Base-by-base conservation (phyloP, 2,113 vertebrate species). In the Chamaetylas fuelleborni region DNA sequence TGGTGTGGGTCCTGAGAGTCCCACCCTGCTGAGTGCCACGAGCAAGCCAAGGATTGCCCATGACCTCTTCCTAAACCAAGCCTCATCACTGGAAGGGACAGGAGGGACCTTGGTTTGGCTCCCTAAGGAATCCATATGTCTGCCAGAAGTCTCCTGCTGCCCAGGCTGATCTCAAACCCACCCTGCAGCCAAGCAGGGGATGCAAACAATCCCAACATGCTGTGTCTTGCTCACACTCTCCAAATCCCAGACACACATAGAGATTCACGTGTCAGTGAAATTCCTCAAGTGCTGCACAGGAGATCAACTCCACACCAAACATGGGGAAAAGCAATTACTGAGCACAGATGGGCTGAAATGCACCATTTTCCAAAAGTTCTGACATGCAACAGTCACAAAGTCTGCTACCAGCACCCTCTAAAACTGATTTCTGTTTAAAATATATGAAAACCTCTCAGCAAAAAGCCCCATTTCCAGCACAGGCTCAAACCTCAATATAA, bases 201-300 rank as follows among this genome's bases (percentile, higher is more conserved):
- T 17, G 47, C 22, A 45, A 69, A 70, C 0, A 2, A 28, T 14
- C 26, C 81, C 34, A 23, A 12, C 50, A 33, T 3, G 25, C 28
- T 57, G 56, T 2, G 0, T 34, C 73, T 42, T 34, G 58, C 58
- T 92, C 80, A 36, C 3, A 0, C 9, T 58, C 19, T 33, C 34
- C 10, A 9, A n/a, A 64, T 17, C 45, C 43, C 58, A 34, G 54
- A 38, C 50, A 69, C 53, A 56, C 14, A 10, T 5, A 1, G 1
- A 40, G 36, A 58, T 31, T 48, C 0, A 1, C 0, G 0, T 34
- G 53, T 10, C 74, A 70, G 0, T 19, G 7, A 48, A 88, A 51
- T 24, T 80, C 67, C 67, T 90, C 38, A 43, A 34, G 64, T 2
- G 15, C 66, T 54, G 67, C 34, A 40, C 38, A 69, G 40, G 56